These are phyloP conservation scores for Sinonovacula constricta DNA, from an alignment of 1,140 invertebrate species.

Conservation along the genomic window DNA sequence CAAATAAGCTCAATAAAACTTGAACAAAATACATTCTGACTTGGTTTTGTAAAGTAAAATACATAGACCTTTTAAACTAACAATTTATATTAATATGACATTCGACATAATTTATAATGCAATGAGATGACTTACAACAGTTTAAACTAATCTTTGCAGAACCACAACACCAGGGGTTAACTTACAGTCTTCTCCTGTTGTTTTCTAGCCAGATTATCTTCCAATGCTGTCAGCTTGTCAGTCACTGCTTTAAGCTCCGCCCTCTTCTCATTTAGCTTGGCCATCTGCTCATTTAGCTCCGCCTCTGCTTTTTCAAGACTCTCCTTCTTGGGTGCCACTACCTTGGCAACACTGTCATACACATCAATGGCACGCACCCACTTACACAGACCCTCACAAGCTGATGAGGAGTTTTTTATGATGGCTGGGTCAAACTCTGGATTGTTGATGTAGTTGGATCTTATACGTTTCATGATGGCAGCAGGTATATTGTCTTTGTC, in stretches of 20 bases:
- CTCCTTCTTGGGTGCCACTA: slow-evolving; percentile 76
- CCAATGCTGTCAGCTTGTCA: slow-evolving; percentile 74
- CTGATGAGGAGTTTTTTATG: slow-evolving; percentile 78
- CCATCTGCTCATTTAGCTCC: slow-evolving; percentile 73
- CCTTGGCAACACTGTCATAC: slow-evolving; percentile 78
- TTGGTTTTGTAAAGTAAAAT: too few relatives aligned
- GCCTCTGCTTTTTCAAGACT: slow-evolving; percentile 74
- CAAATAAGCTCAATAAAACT: too few relatives aligned
- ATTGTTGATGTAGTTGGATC: slow-evolving; percentile 75
- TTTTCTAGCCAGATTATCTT: slow-evolving; percentile 74
- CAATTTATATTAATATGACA: too few relatives aligned
- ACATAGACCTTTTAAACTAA: too few relatives aligned
- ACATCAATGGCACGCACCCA: slow-evolving; percentile 78
- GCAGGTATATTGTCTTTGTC: slow-evolving; percentile 79
- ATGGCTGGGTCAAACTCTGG: slow-evolving; percentile 77
- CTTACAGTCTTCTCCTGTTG: slow-evolving; percentile 75
- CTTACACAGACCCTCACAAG: slow-evolving; percentile 79
- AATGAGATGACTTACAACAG: too few relatives aligned
- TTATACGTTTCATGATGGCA: slow-evolving; percentile 75
- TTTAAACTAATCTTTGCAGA: not conserved
- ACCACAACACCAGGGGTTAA: too few relatives aligned
- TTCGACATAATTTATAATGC: too few relatives aligned
- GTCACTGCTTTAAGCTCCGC: slow-evolving; percentile 75
- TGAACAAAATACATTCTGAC: too few relatives aligned
- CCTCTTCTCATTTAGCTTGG: slow-evolving; percentile 73